Evolutionary conservation across 2,797 vertebrate genomes (phyloP), one percentile per base, ranked within the genome.

Genomic region (Sebastes ruberrimus): DNA sequence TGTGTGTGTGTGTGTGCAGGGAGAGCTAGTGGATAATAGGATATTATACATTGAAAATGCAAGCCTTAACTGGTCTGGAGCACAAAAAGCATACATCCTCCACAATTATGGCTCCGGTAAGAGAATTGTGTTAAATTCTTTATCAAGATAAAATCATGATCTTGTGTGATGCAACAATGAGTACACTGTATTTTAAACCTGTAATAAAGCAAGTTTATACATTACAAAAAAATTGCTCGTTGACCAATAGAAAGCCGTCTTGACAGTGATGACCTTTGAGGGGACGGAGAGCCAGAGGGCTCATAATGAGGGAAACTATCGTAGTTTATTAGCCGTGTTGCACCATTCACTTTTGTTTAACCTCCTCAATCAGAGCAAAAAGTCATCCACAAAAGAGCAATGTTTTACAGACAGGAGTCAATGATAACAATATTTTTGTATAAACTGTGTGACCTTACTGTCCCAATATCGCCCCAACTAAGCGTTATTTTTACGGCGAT

Each of bases 1-100:
- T 70, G 65, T 10, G 65, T 63, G 53, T 57, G 28, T 32, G 59
- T 56, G 52, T n/a, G 7, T 33, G n/a, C 6, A 71, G 10, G 23
- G 7, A 74, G 74, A 22, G 16, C 30, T 23, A 33, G 59, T 52
- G 64, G 14, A 9, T 63, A 60, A 76, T 77, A 69, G 79, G 52
- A 79, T 56, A 73, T 74, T 78, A 64, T 64, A 74, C 42, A 78
- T 74, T 61, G 22, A 68, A 79, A 89, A 85, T 77, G 59, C 65
- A 76, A 82, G 68, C 38, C 10, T 75, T 71, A 85, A 88, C 74
- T 90, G 28, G 30, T 33, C 30, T 33, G 72, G 84, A 83, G 71
- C 78, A 85, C 61, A 64, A 62, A 84, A 85, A 68, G 61, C 59
- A 71, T 8, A 20, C 10, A 59, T 22, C 42, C 56, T 53, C 57